These are phyloP conservation scores for Palloptera scutellata DNA, from an alignment of 2,888 invertebrate genomes.

Conservation along the genomic window DNA sequence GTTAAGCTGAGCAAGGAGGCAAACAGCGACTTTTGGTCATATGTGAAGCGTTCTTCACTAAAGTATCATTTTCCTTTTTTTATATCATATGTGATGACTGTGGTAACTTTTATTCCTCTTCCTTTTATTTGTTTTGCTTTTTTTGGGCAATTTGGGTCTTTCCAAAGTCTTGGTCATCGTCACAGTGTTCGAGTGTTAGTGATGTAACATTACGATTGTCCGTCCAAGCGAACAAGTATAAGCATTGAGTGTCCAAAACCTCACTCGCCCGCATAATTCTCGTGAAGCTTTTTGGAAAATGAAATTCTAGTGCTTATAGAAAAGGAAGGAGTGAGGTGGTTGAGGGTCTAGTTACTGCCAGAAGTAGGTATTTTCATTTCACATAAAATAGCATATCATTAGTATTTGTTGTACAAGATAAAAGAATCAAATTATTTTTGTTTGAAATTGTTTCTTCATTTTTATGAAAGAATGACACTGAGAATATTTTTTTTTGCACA, in stretches of 20 bases:
- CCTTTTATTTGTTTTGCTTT: too few species aligned
- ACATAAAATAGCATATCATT: slow-evolving; percentile 56
- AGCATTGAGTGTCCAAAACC: too few species aligned
- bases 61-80: slow-evolving; percentile 30
- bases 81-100: slow-evolving; percentile 8
- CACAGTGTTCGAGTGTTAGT: too few species aligned
- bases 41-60: slow-evolving; percentile 11
- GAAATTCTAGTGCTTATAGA: slow-evolving; percentile 57
- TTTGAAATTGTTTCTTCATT: slow-evolving; percentile 21
- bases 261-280: slow-evolving; percentile 51
- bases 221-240: too few species aligned
- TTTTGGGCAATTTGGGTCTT: too few species aligned
- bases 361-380: slow-evolving; percentile 50
- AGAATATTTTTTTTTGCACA: slow-evolving; percentile 6
- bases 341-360: background rate
- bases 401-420: slow-evolving; percentile 25
- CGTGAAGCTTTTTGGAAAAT: slow-evolving; percentile 61
- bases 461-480: background rate
- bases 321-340: background rate
- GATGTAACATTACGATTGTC: too few species aligned
- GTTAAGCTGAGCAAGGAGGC: slow-evolving; percentile 8
- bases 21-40: background rate
- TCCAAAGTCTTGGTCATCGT: too few species aligned
- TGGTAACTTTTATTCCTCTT: background rate
- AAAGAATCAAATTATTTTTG: slow-evolving; percentile 37